Base-by-base conservation (phyloP, 2,888 invertebrate species). In the Apodemia duryi region DNA sequence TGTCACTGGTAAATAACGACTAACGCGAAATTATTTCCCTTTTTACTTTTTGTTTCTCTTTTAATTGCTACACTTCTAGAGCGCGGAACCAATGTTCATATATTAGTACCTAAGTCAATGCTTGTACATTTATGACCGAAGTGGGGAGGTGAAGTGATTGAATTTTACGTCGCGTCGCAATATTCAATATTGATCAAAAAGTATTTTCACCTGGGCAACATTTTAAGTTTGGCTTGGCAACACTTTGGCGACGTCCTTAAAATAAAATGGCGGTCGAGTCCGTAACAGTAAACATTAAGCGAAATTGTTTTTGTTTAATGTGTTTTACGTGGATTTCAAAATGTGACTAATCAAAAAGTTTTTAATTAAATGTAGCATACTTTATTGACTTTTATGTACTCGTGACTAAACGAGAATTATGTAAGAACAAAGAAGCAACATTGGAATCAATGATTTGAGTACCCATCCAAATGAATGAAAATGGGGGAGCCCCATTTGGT, bases 401-500 rank as follows among this genome's bases (percentile, higher is more conserved):
- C 62, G 66, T 74, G 74, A 74, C 69, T 69, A 74, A 74, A 75
- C 72, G 66, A 70, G 71, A 86, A 89, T 85, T 85, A 91, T 91
- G 91, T 88, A 85, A 88, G 83, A 80, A 84, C 75, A 77, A 79
- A 80, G 77, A 79, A 76, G 73, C 73, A 72, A 73, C 77, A 76
- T 78, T 73, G 70, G 83, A 80, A 80, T 83, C 80, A 84, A 82
- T 78, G 81, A 78, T 75, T 38, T 77, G 80, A 80, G 81, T 75
- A 81, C 79, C 83, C 11, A 43, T 71, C 81, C 86, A 82, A 84
- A 88, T 88, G 89, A 81, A 81, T 81, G 83, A 91, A 91, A 87
- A 91, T 91, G 91, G 89, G 85, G 85, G 84, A 84, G 84, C 81
- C 81, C 80, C 83, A 85, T 81, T 84, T 90, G 81, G 82, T 90